These are phyloP conservation scores for Brachionus koreanus DNA, from an alignment of 1,140 invertebrate species.

Conservation along the genomic window DNA sequence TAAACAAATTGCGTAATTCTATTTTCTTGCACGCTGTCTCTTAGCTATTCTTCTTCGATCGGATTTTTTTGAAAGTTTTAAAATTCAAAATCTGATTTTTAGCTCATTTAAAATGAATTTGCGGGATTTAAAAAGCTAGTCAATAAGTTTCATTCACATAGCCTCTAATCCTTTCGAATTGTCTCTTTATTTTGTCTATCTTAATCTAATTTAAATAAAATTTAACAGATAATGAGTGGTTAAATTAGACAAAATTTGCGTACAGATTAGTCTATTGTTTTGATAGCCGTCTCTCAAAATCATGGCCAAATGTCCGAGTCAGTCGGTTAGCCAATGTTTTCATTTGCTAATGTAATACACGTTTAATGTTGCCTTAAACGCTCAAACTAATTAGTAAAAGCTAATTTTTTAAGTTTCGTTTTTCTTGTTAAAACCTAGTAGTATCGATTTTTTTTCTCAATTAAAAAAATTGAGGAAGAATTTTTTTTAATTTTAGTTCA, in stretches of 20 bases:
- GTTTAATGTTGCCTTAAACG: background rate
- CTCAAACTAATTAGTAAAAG: background rate
- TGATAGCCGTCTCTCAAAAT: background rate
- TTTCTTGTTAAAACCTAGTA: background rate
- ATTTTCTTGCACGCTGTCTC: background rate
- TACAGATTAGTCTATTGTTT: background rate
- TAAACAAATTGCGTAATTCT: background rate
- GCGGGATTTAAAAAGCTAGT: background rate
- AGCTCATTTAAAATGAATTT: background rate
- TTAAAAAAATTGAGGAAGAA: conserved; percentile 1
- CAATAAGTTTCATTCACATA: background rate
- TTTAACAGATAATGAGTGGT: conserved; percentile 20
- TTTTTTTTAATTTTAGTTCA: background rate
- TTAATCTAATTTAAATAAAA: conserved; percentile 25
- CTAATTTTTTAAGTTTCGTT: background rate
- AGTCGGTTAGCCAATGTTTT: background rate
- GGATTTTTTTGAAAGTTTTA: background rate
- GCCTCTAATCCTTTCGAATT: background rate
- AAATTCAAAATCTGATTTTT: background rate
- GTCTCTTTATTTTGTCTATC: conserved; percentile 4
- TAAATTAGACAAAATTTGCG: conserved; percentile 28
- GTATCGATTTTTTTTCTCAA: background rate
- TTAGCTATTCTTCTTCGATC: background rate
- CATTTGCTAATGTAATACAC: background rate
- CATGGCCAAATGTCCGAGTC: background rate